Evolutionary conservation across 2,113 vertebrate species (phyloP).

Genomic region (Platichthys stellatus): DNA sequence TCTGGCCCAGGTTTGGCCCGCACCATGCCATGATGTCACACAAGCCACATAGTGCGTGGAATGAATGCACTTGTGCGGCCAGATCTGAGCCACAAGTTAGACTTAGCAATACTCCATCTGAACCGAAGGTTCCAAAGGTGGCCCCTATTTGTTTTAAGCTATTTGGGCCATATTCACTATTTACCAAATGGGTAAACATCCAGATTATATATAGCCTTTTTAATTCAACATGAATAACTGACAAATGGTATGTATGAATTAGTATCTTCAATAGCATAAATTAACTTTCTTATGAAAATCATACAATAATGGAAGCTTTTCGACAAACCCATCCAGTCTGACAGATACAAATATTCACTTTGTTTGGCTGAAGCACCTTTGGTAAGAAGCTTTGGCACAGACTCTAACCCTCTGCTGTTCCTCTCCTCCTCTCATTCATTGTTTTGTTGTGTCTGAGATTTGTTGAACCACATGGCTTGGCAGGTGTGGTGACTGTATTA

Average conservation of each 20-base stretch:
- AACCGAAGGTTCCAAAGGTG: too few relatives aligned
- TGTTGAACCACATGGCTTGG: constrained; percentile 70
- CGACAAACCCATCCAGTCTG: constrained; percentile 21
- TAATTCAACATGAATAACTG: not conserved
- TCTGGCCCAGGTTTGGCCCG: too few relatives aligned
- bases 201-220: too few relatives aligned
- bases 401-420: constrained; percentile 8
- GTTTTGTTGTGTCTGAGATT: constrained; percentile 63
- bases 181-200: too few relatives aligned
- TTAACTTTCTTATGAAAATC: not conserved
- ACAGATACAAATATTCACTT: constrained; percentile 1
- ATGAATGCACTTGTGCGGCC: too few relatives aligned
- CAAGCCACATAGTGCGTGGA: too few relatives aligned
- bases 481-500: constrained; percentile 80
- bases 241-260: not conserved
- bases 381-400: constrained; percentile 9
- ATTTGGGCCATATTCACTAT: too few relatives aligned
- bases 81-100: too few relatives aligned
- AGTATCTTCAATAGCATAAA: constrained; percentile 1
- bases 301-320: constrained; percentile 23
- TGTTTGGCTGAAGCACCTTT: constrained; percentile 7
- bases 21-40: too few relatives aligned
- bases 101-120: too few relatives aligned
- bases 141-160: too few relatives aligned
- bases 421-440: constrained; percentile 37